A percentile compares a stretch with the other conserved stretches of the same genome.
phyloP scores from a whole-genome alignment of 1,140 invertebrate species.

The Homalodisca vitripennis region DNA sequence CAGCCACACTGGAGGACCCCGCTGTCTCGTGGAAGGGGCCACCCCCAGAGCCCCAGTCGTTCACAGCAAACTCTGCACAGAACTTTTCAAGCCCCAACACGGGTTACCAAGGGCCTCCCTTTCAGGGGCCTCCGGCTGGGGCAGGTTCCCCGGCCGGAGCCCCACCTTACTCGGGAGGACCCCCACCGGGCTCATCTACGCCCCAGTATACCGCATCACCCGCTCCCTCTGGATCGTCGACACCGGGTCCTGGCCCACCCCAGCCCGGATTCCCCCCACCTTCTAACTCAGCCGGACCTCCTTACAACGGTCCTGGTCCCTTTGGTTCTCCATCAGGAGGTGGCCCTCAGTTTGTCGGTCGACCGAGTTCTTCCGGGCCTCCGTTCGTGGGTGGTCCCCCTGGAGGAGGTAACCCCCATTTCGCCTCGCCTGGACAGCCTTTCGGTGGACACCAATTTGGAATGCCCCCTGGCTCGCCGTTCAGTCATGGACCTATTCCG shows the following conservation, averaged over 20 bases:
- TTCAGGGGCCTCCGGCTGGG: conserved; percentile 60
- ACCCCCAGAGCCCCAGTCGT: conserved; percentile 61
- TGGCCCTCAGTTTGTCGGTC: conserved; percentile 60
- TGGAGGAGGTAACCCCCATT: conserved; percentile 61
- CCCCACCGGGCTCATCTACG: conserved; percentile 67
- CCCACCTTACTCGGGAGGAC: conserved; percentile 61
- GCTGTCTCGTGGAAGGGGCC: conserved; percentile 66
- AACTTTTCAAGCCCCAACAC: conserved; percentile 57
- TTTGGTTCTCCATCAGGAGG: conserved; percentile 65
- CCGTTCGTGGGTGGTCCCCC: conserved; percentile 60
- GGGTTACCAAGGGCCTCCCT: conserved; percentile 59
- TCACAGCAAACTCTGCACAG: conserved; percentile 56
- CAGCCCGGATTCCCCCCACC: conserved; percentile 63
- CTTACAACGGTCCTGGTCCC: conserved; percentile 65
- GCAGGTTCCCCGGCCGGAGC: conserved; percentile 63
- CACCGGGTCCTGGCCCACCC: conserved; percentile 62
- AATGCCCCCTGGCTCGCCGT: conserved; percentile 67
- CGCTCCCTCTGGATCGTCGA: conserved; percentile 72
- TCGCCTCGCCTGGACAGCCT: conserved; percentile 61
- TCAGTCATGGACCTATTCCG: conserved; percentile 59
- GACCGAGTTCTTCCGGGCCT: conserved; percentile 67
- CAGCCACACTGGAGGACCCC: conserved; percentile 67
- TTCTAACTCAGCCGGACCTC: conserved; percentile 58
- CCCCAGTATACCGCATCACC: conserved; percentile 74
- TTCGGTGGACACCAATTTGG: conserved; percentile 64